Evolutionary conservation across 2,113 vertebrate species (phyloP).

Genomic region (Trogon melanurus): DNA sequence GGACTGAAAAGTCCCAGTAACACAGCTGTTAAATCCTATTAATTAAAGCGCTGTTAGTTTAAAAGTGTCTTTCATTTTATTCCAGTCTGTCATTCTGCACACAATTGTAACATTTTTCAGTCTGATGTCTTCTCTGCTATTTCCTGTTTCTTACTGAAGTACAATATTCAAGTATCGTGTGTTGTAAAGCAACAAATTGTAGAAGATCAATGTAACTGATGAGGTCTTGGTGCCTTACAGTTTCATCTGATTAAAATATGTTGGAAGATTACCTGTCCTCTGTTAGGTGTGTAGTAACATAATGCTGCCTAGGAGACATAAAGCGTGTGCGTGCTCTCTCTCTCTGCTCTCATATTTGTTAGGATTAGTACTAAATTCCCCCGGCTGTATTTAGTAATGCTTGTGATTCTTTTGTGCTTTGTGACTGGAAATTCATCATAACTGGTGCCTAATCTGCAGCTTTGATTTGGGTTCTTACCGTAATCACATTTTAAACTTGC

Average conservation of each 20-base stretch:
- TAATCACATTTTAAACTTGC: slow-evolving; percentile 55
- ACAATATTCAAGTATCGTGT: background rate
- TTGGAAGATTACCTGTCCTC: background rate
- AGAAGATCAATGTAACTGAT: background rate
- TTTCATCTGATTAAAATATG: slow-evolving; percentile 10
- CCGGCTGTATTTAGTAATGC: slow-evolving; percentile 46
- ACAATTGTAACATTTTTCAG: background rate
- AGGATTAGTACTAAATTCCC: slow-evolving; percentile 64
- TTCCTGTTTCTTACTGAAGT: background rate
- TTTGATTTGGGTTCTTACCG: slow-evolving; percentile 60
- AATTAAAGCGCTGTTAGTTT: background rate
- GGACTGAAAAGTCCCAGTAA: background rate
- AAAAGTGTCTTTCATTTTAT: background rate
- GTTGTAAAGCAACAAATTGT: background rate
- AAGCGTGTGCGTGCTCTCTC: background rate
- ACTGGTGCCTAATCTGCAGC: slow-evolving; percentile 40
- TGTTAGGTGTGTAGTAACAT: background rate
- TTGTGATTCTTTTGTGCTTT: slow-evolving; percentile 61
- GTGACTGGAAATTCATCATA: slow-evolving; percentile 41
- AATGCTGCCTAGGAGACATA: slow-evolving; percentile 10
- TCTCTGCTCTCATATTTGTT: slow-evolving; percentile 4
- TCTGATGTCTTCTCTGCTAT: background rate
- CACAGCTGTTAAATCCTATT: background rate
- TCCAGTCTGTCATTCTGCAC: background rate
- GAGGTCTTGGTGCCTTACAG: background rate